Base-by-base conservation (phyloP, 2,113 vertebrate genomes). In the Polypterus bichir region DNA sequence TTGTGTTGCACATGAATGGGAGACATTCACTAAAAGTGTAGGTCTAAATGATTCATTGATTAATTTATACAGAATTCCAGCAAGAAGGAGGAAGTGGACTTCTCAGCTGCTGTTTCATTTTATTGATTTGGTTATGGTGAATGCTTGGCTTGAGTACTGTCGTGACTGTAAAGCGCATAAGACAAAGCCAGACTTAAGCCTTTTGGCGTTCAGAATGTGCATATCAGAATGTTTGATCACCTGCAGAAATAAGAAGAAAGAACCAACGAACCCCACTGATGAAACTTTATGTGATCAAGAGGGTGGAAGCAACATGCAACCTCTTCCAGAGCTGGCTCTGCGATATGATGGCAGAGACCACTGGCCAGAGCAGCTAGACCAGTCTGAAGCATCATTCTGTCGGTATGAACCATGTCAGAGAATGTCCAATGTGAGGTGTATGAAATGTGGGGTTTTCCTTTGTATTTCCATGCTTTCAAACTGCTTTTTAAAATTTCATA, bases 401-500 rank as follows among this genome's bases (percentile, higher is more conserved):
- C 76, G 80, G 45, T 86, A 77, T 54, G 77, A 81, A 46, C 79
- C 79, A 59, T 88, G 86, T 65, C 77, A 82, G 53, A 73, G 79
- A 66, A 83, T 77, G 48, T 86, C 84, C 7, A 74, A 76, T 57
- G 84, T 88, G 44, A 71, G 81, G 4, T 88, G 86, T 70, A 83
- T 88, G 4, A 86, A 86, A 70, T 88, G 84, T 63, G 84, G 84
- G 46, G 84, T 88, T 47, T 88, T 86, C 68, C 81, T 88, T 58
- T 86, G 84, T 69, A 88, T 88, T 67, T 86, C 86, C 7, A 78
- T 77, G 9, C 81, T 79, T 69, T 80, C 83, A 70, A 88, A 88
- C 70, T 88, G 86, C 70, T 88, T 88, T 68, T 73, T 85, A 7
- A 84, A 85, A 69, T 88, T 86, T 65, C 86, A 88, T 61, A 82